Evolutionary conservation across 2,888 invertebrate species (phyloP), one percentile per base, ranked within the genome.

Genomic region (Pegoplata infirma): DNA sequence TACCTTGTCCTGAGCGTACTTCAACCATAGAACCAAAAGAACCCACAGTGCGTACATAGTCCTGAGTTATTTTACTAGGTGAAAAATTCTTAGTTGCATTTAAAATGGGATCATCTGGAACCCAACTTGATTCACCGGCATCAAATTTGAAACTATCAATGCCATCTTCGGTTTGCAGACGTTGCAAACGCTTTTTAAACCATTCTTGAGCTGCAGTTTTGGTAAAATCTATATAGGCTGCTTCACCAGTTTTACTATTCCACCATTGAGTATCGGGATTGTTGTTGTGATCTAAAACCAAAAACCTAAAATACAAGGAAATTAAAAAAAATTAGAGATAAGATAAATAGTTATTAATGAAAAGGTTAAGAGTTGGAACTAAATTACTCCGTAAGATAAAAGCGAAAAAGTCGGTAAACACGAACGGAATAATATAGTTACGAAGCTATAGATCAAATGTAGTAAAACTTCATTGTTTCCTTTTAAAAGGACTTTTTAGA

Each of bases 101-200:
- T 32, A 93, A 90, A 0, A 91, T 89, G 0, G 94, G 90, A 81
- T 92, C 89, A 71, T 90, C 87, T 0, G 93, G 93, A 6, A 92
- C 83, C 91, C 92, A 94, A 69, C 92, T 91, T 0, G 90, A 87
- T 88, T 95, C 95, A 3, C 95, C 96, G 2, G 95, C 95, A 87
- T 95, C 94, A 83, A 95, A 95, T 88, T 95, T 95, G 83, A 94
- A 95, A 76, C 93, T 92, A 81, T 94, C 93, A 28, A 96, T 91
- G 0, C 93, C 93, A 58, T 92, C 92, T 5, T 91, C 90, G 0
- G 90, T 88, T 81, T 92, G 90, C 1, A 97, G 81, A 1, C 85
- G 85, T 80, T 88, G 90, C 61, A 92, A 83, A 51, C 92, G 89
- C 0, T 83, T 84, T 0, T 85, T 83, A 86, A 91, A 93, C 93